These are phyloP conservation scores for Euura lappo DNA, from an alignment of 1,140 invertebrate species.

Conservation along the genomic window DNA sequence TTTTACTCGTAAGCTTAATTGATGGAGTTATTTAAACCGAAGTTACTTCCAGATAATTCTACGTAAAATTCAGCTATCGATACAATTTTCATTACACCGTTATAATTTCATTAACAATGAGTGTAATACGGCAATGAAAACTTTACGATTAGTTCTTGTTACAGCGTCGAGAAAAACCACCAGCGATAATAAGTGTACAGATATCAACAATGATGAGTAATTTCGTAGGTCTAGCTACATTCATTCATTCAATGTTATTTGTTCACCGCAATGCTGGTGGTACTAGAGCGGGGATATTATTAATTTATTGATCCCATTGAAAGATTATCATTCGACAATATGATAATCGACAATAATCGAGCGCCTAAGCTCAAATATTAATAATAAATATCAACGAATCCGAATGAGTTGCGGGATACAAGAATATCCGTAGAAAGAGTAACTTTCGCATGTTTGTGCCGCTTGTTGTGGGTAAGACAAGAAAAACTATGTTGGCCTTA, in stretches of 20 bases:
- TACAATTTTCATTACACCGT: neutral
- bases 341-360: neutral
- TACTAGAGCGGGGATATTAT: too few relatives aligned
- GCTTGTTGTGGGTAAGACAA: neutral
- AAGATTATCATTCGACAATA: neutral
- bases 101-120: neutral
- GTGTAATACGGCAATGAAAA: neutral
- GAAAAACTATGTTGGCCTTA: neutral
- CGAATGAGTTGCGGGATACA: neutral
- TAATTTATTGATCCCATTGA: too few relatives aligned
- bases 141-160: neutral
- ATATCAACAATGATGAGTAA: too few relatives aligned
- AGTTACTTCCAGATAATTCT: neutral
- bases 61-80: neutral
- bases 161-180: neutral
- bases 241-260: too few relatives aligned
- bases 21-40: neutral
- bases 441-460: neutral
- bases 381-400: neutral
- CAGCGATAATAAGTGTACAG: neutral
- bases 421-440: neutral
- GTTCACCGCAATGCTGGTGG: too few relatives aligned
- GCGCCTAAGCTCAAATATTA: too few relatives aligned
- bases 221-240: too few relatives aligned
- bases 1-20: neutral